A percentile compares a stretch with the other conserved stretches of the same genome.
These are phyloP conservation scores for Adelphocoris suturalis DNA, from an alignment of 2,888 invertebrate genomes.

Conservation along the genomic window DNA sequence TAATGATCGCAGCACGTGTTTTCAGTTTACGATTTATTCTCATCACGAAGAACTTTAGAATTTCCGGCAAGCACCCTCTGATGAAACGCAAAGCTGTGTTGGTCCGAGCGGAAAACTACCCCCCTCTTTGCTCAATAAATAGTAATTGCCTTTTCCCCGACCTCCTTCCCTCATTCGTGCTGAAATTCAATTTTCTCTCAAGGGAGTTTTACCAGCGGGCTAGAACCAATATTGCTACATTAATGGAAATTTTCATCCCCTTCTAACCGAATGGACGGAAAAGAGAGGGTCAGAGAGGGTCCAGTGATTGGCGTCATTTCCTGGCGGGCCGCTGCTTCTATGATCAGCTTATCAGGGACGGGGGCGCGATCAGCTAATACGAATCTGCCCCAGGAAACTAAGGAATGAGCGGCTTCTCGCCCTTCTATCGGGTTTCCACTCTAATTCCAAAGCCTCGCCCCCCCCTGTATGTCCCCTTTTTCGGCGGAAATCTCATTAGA, in stretches of 20 bases:
- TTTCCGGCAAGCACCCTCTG: neutral
- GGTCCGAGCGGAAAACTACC: constrained; percentile 25
- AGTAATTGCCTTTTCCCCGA: constrained; percentile 42
- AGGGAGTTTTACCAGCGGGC: constrained; percentile 43
- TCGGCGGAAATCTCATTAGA: neutral
- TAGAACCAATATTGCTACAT: constrained; percentile 41
- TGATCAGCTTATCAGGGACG: neutral
- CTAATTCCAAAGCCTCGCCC: neutral
- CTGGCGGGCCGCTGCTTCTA: constrained; percentile 15
- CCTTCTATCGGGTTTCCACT: constrained; percentile 2
- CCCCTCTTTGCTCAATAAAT: constrained; percentile 32
- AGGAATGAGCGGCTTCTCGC: neutral
- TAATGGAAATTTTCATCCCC: constrained; percentile 40
- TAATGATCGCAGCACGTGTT: too few species aligned
- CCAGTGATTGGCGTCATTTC: constrained; percentile 45
- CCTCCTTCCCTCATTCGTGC: constrained; percentile 1
- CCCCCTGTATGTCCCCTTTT: neutral
- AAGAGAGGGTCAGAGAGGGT: constrained; percentile 1
- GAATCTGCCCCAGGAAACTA: constrained; percentile 25
- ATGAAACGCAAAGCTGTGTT: constrained; percentile 1
- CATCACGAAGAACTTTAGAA: neutral
- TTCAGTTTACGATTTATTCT: too few species aligned
- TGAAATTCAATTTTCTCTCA: constrained; percentile 52
- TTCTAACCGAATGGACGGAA: neutral
- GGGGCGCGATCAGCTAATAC: neutral